Evolutionary conservation across 2,113 vertebrate genomes (phyloP), one percentile per base, ranked within the genome.

Genomic region (Phoenicopterus ruber): DNA sequence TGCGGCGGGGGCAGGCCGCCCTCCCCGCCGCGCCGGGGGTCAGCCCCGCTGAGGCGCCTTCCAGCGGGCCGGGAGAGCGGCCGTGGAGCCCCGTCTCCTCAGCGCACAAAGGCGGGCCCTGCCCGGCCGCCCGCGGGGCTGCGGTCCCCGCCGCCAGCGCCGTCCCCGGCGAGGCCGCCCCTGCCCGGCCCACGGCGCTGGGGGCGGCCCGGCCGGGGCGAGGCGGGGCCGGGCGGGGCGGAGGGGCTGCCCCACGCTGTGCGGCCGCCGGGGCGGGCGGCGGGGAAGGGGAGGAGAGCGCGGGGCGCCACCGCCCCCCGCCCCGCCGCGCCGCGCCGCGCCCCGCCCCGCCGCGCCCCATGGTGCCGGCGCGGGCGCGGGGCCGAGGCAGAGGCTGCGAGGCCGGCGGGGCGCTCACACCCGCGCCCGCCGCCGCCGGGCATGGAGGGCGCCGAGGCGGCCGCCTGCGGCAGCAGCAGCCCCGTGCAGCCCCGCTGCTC

Each of bases 381-480:
- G 28, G 82, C 40, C 42, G 77, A 67, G 62, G 42, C 62, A 67
- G 78, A 71, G 57, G 61, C 62, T 59, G 70, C 28, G 87, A 22
- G 87, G 78, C 50, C 21, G 78, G 54, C 18, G 54, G 79, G 69
- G 70, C 24, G 61, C 7, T 42, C 70, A 7, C 22, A 67, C 8
- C 1, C 8, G 29, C 20, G 46, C 47, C 63, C 55, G 79, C 63
- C 28, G 73, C 85, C 55, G 61, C 79, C 79, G 62, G 79, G 63
- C 80, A 90, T 90, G 88, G 88, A 90, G 88, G 55, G 71, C 9
- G 71, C 94, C 15, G 96, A 83, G 63, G 86, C 88, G 58, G 93
- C 86, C 34, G 90, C 95, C 50, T 29, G 78, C 82, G 44, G 92
- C 63, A 34, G 93, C 90, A 55, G 92, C 49, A 28, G 96, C 67